Base-by-base conservation (phyloP, 2,797 vertebrate genomes). In the Hippopotamyrus pictus region DNA sequence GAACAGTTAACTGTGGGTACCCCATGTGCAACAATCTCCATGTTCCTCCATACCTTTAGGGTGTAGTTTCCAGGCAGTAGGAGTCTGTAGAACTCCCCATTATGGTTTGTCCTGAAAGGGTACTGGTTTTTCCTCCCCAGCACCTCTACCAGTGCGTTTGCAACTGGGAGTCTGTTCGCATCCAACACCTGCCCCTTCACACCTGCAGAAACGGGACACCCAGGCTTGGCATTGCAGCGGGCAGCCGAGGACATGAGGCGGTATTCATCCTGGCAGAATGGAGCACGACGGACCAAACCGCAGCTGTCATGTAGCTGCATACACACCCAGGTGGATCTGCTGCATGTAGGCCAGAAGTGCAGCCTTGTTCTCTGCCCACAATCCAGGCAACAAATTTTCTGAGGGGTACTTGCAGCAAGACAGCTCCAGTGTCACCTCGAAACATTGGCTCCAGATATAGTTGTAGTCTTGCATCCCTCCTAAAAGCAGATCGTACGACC, bases 391-490 rank as follows among this genome's bases (percentile, higher is more conserved):
- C 83, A 96, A 89, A 0, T 90, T 11, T 89, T 87, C 93, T 0
- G 94, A 94, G 92, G 98, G 98, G 88, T 96, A 99, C 96, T 98
- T 98, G 89, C 98, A 99, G 94, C 98, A 99, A 0, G 98, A 99
- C 89, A 99, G 50, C 88, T 99, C 98, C 92, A 99, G 87, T 0
- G 98, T 99, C 79, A 99, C 92, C 94, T 99, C 98, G 90, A 99
- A 94, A 93, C 98, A 99, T 85, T 98, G 98, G 89, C 94, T 95
- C 97, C 96, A 97, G 91, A 99, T 87, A 0, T 99, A 99, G 95
- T 98, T 99, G 93, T 97, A 99, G 93, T 99, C 98, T 94, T 99
- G 98, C 98, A 99, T 99, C 83, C 98, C 98, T 91, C 98, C 98
- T 99, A 92, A 88, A 92, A 62, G 89, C 44, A 94, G 92, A 91